These are phyloP conservation scores for Peromyscus nudipes DNA, from an alignment of 2,797 vertebrate species.

Conservation along the genomic window DNA sequence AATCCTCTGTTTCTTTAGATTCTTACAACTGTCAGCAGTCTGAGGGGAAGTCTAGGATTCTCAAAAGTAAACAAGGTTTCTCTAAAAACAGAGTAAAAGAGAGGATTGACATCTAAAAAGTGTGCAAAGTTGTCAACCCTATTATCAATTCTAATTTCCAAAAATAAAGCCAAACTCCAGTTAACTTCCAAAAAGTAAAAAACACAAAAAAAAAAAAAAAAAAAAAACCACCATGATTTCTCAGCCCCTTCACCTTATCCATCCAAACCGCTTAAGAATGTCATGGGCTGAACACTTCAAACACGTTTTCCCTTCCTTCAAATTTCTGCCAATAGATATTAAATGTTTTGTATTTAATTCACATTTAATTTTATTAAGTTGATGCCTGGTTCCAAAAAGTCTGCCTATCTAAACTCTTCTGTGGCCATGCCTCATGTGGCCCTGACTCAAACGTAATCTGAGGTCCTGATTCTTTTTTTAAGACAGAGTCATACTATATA, in stretches of 20 bases:
- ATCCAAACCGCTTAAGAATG: background rate
- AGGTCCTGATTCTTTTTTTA: background rate
- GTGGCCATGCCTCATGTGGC: background rate
- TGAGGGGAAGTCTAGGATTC: background rate
- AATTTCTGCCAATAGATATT: conserved; percentile 28
- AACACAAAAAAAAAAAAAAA: background rate
- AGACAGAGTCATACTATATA: background rate
- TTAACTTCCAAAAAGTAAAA: background rate
- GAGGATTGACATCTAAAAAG: background rate
- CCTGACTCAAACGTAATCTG: conserved; percentile 10
- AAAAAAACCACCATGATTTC: background rate
- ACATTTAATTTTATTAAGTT: conserved; percentile 15
- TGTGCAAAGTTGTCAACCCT: conserved; percentile 10
- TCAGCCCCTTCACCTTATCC: background rate
- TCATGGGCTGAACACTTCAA: background rate
- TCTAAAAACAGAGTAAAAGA: conserved; percentile 55
- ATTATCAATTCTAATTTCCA: background rate
- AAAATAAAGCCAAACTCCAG: conserved; percentile 59
- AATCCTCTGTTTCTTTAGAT: background rate
- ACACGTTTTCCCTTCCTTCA: background rate
- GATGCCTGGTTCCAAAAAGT: background rate
- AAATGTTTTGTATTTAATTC: background rate
- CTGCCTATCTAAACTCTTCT: background rate
- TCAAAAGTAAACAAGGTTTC: conserved; percentile 22
- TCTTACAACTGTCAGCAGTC: conserved; percentile 15